Conservation (phyloP, 1,140 invertebrate species). For the Bombus confusus region DNA sequence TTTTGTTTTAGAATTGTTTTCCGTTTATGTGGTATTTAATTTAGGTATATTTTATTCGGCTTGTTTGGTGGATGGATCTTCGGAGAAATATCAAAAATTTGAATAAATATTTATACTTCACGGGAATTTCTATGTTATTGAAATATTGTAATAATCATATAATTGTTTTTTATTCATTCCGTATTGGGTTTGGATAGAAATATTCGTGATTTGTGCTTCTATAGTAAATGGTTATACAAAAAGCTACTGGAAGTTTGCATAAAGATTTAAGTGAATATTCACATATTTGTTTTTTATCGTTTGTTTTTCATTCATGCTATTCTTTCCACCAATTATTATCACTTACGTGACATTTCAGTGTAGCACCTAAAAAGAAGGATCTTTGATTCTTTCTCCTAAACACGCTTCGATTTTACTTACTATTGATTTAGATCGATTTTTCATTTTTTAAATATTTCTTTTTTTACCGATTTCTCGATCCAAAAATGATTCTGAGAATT, state of each 20-base stretch:
- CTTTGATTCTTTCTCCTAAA: background rate
- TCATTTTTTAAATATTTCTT: too few relatives aligned
- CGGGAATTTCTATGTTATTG: background rate
- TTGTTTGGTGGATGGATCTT: background rate
- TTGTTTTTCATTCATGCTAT: background rate
- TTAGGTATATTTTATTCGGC: background rate
- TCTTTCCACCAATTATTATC: background rate
- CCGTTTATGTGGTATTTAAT: background rate
- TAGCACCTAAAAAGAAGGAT: too few relatives aligned
- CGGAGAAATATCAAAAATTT: background rate
- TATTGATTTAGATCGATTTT: background rate
- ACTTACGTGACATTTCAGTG: background rate
- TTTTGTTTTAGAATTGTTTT: background rate
- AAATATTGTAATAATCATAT: background rate
- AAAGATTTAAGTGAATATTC: conserved; percentile 15
- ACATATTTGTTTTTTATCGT: conserved; percentile 14
- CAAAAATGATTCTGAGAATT: background rate
- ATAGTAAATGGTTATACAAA: background rate
- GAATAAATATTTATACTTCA: background rate
- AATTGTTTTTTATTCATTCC: background rate
- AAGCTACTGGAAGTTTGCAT: background rate
- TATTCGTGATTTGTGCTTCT: background rate
- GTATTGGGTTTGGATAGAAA: background rate
- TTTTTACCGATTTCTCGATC: too few relatives aligned
- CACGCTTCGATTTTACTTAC: background rate